Evolutionary conservation across 2,113 vertebrate genomes (phyloP), one percentile per base, ranked within the genome.

Genomic region (Chascanopsetta lugubris): DNA sequence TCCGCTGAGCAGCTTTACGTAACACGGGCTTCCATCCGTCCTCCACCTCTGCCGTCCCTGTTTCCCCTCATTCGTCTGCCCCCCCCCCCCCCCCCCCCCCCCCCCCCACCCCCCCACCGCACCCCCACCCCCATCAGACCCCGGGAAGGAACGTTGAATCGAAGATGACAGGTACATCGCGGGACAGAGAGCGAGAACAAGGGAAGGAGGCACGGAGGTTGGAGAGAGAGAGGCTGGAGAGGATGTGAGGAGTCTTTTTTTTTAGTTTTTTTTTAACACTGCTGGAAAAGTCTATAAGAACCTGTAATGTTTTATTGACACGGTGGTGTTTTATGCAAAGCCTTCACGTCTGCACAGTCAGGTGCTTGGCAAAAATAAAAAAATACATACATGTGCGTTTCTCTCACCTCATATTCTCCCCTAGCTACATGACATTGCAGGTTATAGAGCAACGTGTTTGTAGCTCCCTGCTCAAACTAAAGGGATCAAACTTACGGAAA

Each of bases 281-380:
- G 68, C 15, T 13, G 27, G 21, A 57, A 49, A 60, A 38, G 9
- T 3, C 24, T 40, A 59, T 24, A 69, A 66, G 51, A 64, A 75
- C 36, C 24, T 59, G 21, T 70, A 42, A 77, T 69, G 66, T 77
- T 85, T 86, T 75, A 83, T 67, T 51, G 40, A 85, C 0, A 45
- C 49, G 65, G 47, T 67, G 30, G 79, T 83, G 4, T 30, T 60
- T 83, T 84, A 77, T 85, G 79, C 67, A 80, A 26, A 73, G 24
- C 13, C 12, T 66, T 55, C 64, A 61, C 42, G 66, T 74, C 58
- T 69, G 30, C 25, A 42, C 75, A 67, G 63, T 63, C 69, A 69
- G 64, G 24, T 17, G 13, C 43, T 3, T 25, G 18, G 58, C n/a
- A 40, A 24, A 40, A 47, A 46, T 24, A 11, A 13, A 45, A 9